Evolutionary conservation across 2,797 vertebrate species (phyloP), one percentile per base, ranked within the genome.

Genomic region (Hoplostethus atlanticus): DNA sequence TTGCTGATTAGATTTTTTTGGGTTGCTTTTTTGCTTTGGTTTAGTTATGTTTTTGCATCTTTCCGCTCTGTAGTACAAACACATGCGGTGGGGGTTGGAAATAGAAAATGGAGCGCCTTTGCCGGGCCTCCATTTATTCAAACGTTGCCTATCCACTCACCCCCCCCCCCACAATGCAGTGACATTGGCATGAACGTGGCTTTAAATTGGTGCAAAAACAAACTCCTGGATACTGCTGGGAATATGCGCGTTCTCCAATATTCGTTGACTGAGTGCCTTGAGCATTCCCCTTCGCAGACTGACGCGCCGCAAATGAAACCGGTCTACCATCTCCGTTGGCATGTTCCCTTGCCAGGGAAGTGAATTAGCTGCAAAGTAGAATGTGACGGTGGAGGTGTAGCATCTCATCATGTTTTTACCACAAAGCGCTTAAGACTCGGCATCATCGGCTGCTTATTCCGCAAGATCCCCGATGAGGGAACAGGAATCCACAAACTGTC

Each of bases 121-220:
- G n/a, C 42, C 84, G 85, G 40, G 85, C 54, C 54, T 56, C n/a
- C 55, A 57, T 57, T 57, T 57, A 1, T 40, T 40, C 90, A 91
- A 87, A 88, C 80, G 89, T 81, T 93, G 85, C 86, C 91, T 93
- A 93, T 79, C 85, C 56, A 60, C 54, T 71, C 91, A 93, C 91
- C 83, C 72, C 91, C 21, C 21, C 21, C 21, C 21, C 21, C 21
- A 21, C 21, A 21, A 95, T 90, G 94, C 46, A 89, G 86, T 92
- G 87, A 94, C 88, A 86, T 95, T 96, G 96, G 95, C 95, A 96
- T 96, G 94, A 96, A 96, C 93, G 93, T 95, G 94, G 83, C 89
- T 92, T 89, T 52, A 47, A 30, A 52, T 28, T 55, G 54, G 54
- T 7, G 3, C 10, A 34, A 31, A 31, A 4, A 9, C 11, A 30